phyloP scores from a whole-genome alignment of 2,797 vertebrate genomes.

The Emys orbicularis region DNA sequence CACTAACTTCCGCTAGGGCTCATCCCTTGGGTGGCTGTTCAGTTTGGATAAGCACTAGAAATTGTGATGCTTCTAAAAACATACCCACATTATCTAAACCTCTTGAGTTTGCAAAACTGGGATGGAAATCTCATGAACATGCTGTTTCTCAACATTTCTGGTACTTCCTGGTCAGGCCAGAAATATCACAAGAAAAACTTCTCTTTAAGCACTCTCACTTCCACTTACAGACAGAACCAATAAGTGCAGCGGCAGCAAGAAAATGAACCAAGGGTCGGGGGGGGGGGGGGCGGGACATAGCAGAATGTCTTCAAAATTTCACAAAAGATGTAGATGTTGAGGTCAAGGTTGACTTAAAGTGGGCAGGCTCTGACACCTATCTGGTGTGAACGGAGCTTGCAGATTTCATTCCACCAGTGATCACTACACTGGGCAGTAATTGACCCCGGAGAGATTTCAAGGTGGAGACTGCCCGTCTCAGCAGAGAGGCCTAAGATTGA shows the following conservation, averaged over 20 bases:
- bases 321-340: slow-evolving; percentile 13
- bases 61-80: neutral
- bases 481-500: neutral
- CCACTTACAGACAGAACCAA: slow-evolving; percentile 27
- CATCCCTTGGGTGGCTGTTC: fast-evolving
- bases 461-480: neutral
- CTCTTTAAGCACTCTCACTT: slow-evolving; percentile 74
- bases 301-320: slow-evolving; percentile 17
- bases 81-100: neutral
- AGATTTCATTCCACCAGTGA: fast-evolving
- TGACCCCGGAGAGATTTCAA: neutral
- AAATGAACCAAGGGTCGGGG: neutral
- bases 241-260: neutral
- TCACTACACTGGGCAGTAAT: fast-evolving
- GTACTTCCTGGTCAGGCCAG: slow-evolving; percentile 48
- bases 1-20: neutral
- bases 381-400: neutral
- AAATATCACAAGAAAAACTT: slow-evolving; percentile 6
- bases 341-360: neutral
- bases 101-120: neutral
- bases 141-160: neutral
- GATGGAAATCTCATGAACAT: slow-evolving; percentile 25
- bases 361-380: fast-evolving
- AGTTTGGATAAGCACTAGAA: neutral
- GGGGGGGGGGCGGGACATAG: neutral